phyloP scores from a whole-genome alignment of 2,888 invertebrate species.

The Cancer borealis region DNA sequence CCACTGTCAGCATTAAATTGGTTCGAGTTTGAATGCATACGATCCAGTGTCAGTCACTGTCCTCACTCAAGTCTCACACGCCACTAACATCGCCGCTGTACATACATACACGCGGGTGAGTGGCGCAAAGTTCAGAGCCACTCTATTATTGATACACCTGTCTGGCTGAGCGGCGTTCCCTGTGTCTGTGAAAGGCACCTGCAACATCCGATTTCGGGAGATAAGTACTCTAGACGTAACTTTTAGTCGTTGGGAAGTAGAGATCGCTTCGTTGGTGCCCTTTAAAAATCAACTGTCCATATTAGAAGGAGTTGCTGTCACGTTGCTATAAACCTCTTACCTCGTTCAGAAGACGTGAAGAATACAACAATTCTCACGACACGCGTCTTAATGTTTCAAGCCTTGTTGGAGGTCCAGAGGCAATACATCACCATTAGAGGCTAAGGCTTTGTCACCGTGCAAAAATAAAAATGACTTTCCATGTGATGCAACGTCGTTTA shows the following conservation, averaged over 20 bases:
- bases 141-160: slow-evolving; percentile 31
- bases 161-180: slow-evolving; percentile 1
- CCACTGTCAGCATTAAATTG: slow-evolving; percentile 33
- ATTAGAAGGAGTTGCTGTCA: slow-evolving; percentile 49
- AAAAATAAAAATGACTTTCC: slow-evolving; percentile 12
- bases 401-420: neutral
- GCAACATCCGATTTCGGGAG: neutral
- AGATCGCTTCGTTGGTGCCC: slow-evolving; percentile 34
- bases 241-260: slow-evolving; percentile 33
- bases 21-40: slow-evolving; percentile 23
- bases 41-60: neutral
- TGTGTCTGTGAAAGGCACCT: slow-evolving; percentile 27
- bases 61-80: neutral
- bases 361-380: slow-evolving; percentile 13
- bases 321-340: slow-evolving; percentile 46
- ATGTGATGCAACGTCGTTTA: neutral
- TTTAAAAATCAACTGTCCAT: slow-evolving; percentile 62
- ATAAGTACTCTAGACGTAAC: slow-evolving; percentile 53
- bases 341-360: neutral
- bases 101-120: neutral
- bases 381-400: neutral
- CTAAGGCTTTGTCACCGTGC: neutral
- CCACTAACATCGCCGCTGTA: neutral
- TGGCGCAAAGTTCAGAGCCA: slow-evolving; percentile 35
- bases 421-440: neutral